Evolutionary conservation across 1,140 invertebrate species (phyloP).

Genomic region (Hermetia illucens): DNA sequence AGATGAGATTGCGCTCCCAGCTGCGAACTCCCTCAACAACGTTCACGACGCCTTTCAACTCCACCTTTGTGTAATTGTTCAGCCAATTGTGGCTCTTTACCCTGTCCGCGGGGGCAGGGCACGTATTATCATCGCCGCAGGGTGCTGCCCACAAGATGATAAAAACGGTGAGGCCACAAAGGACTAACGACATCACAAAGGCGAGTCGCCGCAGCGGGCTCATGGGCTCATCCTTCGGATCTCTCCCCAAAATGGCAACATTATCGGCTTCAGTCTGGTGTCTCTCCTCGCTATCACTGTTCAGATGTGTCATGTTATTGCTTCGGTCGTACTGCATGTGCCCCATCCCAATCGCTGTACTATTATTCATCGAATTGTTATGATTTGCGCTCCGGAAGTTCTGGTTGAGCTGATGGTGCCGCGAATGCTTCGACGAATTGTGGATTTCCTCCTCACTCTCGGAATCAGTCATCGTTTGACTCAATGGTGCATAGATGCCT

Average conservation of each 20-base stretch:
- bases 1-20: slow-evolving; percentile 49
- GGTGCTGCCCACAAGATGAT: slow-evolving; percentile 62
- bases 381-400: slow-evolving; percentile 6
- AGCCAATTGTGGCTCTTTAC: slow-evolving; percentile 51
- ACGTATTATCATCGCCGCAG: slow-evolving; percentile 48
- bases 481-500: slow-evolving; percentile 49
- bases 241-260: slow-evolving; percentile 22
- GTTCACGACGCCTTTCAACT: slow-evolving; percentile 54
- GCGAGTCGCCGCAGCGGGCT: slow-evolving; percentile 45
- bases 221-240: slow-evolving; percentile 34
- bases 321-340: slow-evolving; percentile 5
- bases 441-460: slow-evolving; percentile 54
- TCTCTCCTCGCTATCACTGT: slow-evolving; percentile 21
- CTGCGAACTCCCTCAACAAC: slow-evolving; percentile 43
- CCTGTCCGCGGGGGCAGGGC: slow-evolving; percentile 34
- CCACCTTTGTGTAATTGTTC: slow-evolving; percentile 50
- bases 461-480: slow-evolving; percentile 54
- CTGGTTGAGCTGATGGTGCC: slow-evolving; percentile 10
- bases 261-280: slow-evolving; percentile 18
- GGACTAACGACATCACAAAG: slow-evolving; percentile 49
- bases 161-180: slow-evolving; percentile 52
- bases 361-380: not conserved
- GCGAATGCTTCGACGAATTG: slow-evolving; percentile 22
- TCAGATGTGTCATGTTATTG: slow-evolving; percentile 29
- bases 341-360: slow-evolving; percentile 10